Evolutionary conservation across 2,797 vertebrate genomes (phyloP), one percentile per base, ranked within the genome.

Genomic region (Aeoliscus strigatus): DNA sequence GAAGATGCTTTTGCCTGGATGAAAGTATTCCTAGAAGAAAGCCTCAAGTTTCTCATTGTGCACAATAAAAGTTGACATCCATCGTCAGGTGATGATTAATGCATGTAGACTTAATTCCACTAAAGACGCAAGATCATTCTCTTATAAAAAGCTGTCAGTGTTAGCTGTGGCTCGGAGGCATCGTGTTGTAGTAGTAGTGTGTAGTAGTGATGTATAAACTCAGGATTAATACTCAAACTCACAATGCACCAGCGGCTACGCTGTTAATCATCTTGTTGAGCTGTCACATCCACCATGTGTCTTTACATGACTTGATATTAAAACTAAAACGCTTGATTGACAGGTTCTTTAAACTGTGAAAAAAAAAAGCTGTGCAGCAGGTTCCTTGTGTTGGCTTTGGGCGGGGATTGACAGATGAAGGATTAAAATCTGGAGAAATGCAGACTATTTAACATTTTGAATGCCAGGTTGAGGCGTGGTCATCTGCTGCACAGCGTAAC

Each of bases 151-250:
- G n/a, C 2, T 9, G 13, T 37, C 11, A 15, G 14, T 21, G 15
- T 40, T 17, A 40, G 16, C 53, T 50, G 10, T 35, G 27, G 28
- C n/a, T 41, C 35, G 39, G 61, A 27, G 17, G 8, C 41, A 52
- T 60, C 4, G 35, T 41, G 2, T 25, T 39, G 31, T 11, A 27
- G 5, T 34, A 3, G n/a, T n/a, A n/a, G n/a, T n/a, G n/a, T n/a
- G n/a, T n/a, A n/a, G n/a, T n/a, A n/a, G n/a, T n/a, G n/a, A n/a
- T n/a, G 0, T 50, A 49, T 67, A 42, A 68, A 39, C 65, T 66
- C 72, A 71, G 35, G 60, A 58, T 59, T 60, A 62, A 60, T 55
- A 4, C 30, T 28, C 25, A 37, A 29, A 8, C 35, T 1, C 15
- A 14, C 51, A 52, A 61, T n/a, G 15, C 40, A 60, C 51, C 39